phyloP scores from a whole-genome alignment of 2,797 vertebrate genomes.

The Molossus molossus region DNA sequence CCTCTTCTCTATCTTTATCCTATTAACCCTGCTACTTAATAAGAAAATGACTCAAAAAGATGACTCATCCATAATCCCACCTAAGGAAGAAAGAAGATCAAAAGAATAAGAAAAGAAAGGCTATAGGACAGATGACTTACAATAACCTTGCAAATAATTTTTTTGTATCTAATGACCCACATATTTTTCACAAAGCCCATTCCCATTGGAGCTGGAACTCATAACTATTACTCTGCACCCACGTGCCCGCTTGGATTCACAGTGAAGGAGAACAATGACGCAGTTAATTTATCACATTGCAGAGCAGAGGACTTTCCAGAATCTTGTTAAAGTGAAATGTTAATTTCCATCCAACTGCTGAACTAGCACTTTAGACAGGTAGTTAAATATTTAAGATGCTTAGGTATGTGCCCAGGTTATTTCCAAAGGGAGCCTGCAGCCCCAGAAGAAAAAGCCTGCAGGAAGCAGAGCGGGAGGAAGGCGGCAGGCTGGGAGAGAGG shows the following conservation, averaged over 20 bases:
- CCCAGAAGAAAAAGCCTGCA: not conserved
- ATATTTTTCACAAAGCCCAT: constrained; percentile 1
- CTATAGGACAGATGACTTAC: not conserved
- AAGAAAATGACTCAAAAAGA: constrained; percentile 69
- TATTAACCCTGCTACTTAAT: constrained; percentile 57
- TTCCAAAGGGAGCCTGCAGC: constrained; percentile 42
- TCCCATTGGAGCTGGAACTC: not conserved
- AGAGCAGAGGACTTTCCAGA: not conserved
- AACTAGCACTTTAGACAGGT: not conserved
- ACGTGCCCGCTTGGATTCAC: not conserved
- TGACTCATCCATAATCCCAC: constrained; percentile 59
- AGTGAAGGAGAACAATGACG: not conserved
- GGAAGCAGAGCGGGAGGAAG: not conserved
- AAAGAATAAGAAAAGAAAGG: constrained; percentile 28
- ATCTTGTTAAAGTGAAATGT: not conserved
- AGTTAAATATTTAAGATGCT: constrained; percentile 53
- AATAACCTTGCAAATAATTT: not conserved
- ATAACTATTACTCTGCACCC: not conserved
- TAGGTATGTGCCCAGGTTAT: not conserved
- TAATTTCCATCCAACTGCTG: not conserved
- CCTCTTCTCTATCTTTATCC: constrained; percentile 19
- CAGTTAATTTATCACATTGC: not conserved
- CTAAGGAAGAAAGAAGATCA: constrained; percentile 17
- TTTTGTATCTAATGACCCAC: not conserved
- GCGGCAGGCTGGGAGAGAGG: not conserved